Conservation (phyloP, 2,797 vertebrate species). For the Rhinella marina region DNA sequence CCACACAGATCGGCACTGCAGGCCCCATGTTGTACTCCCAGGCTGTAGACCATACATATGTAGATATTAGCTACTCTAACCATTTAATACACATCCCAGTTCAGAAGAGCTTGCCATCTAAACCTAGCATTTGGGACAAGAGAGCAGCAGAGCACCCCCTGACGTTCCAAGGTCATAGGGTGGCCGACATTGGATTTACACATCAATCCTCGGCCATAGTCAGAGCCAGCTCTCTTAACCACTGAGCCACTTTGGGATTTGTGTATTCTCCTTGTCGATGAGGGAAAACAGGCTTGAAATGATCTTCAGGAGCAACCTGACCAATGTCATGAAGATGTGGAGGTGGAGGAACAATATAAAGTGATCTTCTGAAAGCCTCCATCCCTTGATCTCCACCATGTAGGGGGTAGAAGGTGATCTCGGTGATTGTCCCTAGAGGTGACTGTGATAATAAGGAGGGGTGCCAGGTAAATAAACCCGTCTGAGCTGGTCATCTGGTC, state of each 20-base stretch:
- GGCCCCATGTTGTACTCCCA: background rate
- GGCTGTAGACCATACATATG: background rate
- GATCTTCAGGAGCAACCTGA: background rate
- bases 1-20: background rate
- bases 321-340: background rate
- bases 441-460: background rate
- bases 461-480: background rate
- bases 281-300: background rate
- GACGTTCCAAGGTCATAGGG: slow-evolving; percentile 1
- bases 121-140: background rate
- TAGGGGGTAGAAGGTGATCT: background rate
- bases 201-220: background rate
- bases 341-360: background rate
- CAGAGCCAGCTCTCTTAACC: background rate
- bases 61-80: background rate
- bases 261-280: background rate
- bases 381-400: background rate
- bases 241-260: background rate
- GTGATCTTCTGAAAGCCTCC: background rate
- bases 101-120: background rate
- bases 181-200: background rate
- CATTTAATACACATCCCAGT: no score
- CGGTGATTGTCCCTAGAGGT: background rate
- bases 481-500: background rate
- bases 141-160: background rate